These are phyloP conservation scores for Drosophila teissieri DNA, from an alignment of 1,140 invertebrate species.

Conservation along the genomic window DNA sequence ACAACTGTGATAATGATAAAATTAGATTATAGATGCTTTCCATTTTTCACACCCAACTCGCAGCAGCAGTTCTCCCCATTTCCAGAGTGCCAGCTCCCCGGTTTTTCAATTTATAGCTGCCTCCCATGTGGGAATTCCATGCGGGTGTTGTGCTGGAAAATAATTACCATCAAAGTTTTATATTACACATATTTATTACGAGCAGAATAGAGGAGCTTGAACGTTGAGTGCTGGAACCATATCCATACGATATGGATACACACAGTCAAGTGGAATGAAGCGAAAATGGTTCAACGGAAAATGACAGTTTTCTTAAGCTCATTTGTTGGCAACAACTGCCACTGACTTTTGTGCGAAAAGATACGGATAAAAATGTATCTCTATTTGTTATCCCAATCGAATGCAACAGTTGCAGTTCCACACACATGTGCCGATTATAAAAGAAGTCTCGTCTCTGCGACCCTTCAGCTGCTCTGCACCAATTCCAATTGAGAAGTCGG, in stretches of 20 bases:
- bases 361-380: slow-evolving; percentile 48
- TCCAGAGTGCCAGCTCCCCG: neutral
- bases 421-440: slow-evolving; percentile 62
- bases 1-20: slow-evolving; percentile 82
- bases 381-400: slow-evolving; percentile 29
- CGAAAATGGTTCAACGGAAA: slow-evolving; percentile 69
- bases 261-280: slow-evolving; percentile 72
- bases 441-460: slow-evolving; percentile 1
- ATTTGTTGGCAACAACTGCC: slow-evolving; percentile 61
- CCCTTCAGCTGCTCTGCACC: slow-evolving; percentile 3
- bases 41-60: slow-evolving; percentile 75
- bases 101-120: slow-evolving; percentile 70
- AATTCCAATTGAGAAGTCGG: slow-evolving; percentile 19
- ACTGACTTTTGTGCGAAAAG: slow-evolving; percentile 58
- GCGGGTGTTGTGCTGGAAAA: slow-evolving; percentile 73
- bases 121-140: slow-evolving; percentile 70
- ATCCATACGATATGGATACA: slow-evolving; percentile 40
- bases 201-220: neutral
- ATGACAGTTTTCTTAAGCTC: slow-evolving; percentile 77
- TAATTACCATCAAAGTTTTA: slow-evolving; percentile 80
- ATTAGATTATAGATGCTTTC: slow-evolving; percentile 82
- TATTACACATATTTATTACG: slow-evolving; percentile 64
- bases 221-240: neutral
- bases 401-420: slow-evolving; percentile 42
- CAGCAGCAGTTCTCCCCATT: neutral